These are phyloP conservation scores for Pseudochromis fuscus DNA, from an alignment of 2,797 vertebrate genomes.

Conservation along the genomic window DNA sequence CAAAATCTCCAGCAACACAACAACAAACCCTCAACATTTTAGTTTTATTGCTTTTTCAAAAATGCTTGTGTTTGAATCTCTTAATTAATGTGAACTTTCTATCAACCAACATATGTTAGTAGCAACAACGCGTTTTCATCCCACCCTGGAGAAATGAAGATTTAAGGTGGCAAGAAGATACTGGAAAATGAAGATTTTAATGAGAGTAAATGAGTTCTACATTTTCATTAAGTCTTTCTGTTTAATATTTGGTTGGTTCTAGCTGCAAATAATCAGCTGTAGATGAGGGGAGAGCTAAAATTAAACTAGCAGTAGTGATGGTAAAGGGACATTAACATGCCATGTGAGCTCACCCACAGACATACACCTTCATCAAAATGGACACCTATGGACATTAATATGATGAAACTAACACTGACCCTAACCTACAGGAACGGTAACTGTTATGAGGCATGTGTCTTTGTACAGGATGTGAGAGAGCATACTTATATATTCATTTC, in stretches of 20 bases:
- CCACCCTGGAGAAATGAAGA: background rate
- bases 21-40: too few species aligned
- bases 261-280: constrained; percentile 3
- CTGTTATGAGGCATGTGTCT: too few species aligned
- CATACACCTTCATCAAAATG: background rate
- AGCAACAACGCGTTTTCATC: too few species aligned
- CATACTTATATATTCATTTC: background rate
- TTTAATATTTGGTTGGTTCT: constrained; percentile 13
- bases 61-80: too few species aligned
- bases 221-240: constrained; percentile 10
- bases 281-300: background rate
- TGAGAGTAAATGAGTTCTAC: constrained; percentile 5
- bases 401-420: too few species aligned
- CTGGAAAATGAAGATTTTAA: background rate
- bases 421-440: too few species aligned
- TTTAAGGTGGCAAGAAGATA: background rate
- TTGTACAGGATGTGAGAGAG: background rate
- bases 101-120: too few species aligned
- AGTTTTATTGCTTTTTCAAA: too few species aligned
- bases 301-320: background rate
- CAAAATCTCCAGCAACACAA: too few species aligned
- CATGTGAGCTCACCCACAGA: background rate
- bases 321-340: background rate
- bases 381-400: too few species aligned
- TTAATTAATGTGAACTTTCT: too few species aligned